phyloP scores from a whole-genome alignment of 37 sponge, comb jelly and placozoan genomes.

The Aphrocallistes beatrix region DNA sequence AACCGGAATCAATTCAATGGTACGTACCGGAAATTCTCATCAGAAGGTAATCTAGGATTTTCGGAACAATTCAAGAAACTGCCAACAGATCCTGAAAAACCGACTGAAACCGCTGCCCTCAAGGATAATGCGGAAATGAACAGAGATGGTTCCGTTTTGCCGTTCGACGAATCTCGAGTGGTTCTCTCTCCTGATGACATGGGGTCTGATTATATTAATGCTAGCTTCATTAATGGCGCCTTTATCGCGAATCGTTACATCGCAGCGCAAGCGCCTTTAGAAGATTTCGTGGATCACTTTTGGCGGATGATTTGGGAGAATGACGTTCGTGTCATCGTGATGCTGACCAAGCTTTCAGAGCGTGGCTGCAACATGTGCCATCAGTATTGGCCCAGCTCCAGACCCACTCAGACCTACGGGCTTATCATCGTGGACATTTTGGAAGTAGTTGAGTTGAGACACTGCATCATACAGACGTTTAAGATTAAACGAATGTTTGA shows the following conservation, averaged over 20 bases:
- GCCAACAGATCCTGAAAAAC: not conserved
- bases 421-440: slow-evolving; percentile 18
- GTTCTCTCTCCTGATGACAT: slow-evolving; percentile 13
- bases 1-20: not conserved
- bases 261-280: slow-evolving; percentile 30
- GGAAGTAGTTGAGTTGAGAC: slow-evolving; percentile 23
- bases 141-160: slow-evolving; percentile 20
- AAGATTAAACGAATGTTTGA: slow-evolving; percentile 26
- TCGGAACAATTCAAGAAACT: not conserved
- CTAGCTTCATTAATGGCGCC: slow-evolving; percentile 32
- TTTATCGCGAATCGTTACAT: slow-evolving; percentile 28
- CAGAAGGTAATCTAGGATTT: not conserved
- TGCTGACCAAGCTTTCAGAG: slow-evolving; percentile 26
- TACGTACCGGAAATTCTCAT: not conserved
- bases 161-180: slow-evolving; percentile 33
- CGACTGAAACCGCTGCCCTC: not conserved
- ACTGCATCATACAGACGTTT: slow-evolving; percentile 22
- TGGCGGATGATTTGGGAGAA: slow-evolving; percentile 37
- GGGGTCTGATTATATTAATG: slow-evolving; percentile 32
- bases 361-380: slow-evolving; percentile 8
- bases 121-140: slow-evolving; percentile 26
- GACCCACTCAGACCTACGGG: slow-evolving; percentile 19
- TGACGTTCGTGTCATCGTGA: slow-evolving; percentile 25
- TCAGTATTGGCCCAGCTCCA: slow-evolving; percentile 27
- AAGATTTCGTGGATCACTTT: slow-evolving; percentile 23